phyloP scores from a whole-genome alignment of 2,888 invertebrate species.

The Meiosimyza decipiens region DNA sequence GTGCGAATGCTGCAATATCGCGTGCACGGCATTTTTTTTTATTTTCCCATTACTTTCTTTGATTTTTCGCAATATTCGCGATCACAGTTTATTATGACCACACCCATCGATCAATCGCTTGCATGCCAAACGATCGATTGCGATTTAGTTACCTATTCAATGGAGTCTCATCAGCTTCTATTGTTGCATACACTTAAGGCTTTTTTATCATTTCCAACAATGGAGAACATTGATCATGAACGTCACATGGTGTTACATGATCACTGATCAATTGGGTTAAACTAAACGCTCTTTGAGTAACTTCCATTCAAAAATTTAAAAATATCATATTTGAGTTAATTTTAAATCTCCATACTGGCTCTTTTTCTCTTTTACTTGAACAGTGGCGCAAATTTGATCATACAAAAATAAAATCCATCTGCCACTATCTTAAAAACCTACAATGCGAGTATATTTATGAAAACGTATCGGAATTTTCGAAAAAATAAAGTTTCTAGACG shows the following conservation, averaged over 20 bases:
- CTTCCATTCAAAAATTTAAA: no score
- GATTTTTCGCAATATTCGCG: constrained; percentile 13
- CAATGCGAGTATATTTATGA: no score
- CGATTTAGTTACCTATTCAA: neutral
- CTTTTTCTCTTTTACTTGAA: no score
- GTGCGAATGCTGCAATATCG: neutral
- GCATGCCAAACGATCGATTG: constrained; percentile 13
- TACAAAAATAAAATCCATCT: no score
- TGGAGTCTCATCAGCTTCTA: neutral
- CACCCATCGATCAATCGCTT: constrained; percentile 6
- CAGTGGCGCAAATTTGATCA: no score
- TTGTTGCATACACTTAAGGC: neutral
- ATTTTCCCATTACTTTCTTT: neutral
- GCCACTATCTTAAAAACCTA: no score
- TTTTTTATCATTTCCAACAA: neutral
- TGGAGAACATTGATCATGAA: constrained; percentile 14
- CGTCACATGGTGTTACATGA: neutral
- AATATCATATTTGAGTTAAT: no score
- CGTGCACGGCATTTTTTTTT: neutral
- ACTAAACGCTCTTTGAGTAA: no score
- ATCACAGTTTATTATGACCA: constrained; percentile 1
- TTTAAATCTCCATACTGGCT: no score
- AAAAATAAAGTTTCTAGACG: no score
- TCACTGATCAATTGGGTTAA: no score
- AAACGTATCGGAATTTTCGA: no score